Conservation (phyloP, 53 echinoderm and acorn worm species). For the Hippasteria phrygiana region DNA sequence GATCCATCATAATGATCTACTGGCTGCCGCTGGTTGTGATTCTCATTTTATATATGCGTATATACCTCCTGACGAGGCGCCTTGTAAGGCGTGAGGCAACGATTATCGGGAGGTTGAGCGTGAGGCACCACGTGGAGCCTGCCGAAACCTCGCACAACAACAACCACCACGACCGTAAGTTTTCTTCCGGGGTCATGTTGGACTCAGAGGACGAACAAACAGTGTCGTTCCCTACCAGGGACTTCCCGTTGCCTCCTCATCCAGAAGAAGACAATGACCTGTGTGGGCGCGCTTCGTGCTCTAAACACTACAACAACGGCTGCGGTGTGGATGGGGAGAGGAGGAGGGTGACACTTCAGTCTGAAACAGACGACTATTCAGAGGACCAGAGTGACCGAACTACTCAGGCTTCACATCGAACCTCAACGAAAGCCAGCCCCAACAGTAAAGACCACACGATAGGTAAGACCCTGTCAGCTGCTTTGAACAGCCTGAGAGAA, state of each 20-base stretch:
- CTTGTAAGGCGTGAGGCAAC: slow-evolving; percentile 83
- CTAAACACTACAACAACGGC: slow-evolving; percentile 72
- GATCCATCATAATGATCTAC: slow-evolving; percentile 90
- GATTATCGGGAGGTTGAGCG: slow-evolving; percentile 85
- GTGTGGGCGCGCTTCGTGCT: slow-evolving; percentile 48
- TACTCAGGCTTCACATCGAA: slow-evolving; percentile 28
- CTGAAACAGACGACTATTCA: slow-evolving; percentile 42
- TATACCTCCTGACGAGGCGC: slow-evolving; percentile 86
- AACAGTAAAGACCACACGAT: slow-evolving; percentile 86
- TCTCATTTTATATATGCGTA: slow-evolving; percentile 84
- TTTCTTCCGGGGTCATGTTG: slow-evolving; percentile 76
- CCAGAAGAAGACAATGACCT: slow-evolving; percentile 55
- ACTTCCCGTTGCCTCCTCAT: slow-evolving; percentile 42
- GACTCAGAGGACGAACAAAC: slow-evolving; percentile 82
- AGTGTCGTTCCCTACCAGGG: slow-evolving; percentile 60
- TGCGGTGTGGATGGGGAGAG: slow-evolving; percentile 60
- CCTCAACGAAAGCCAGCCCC: slow-evolving; percentile 50
- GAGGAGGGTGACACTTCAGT: slow-evolving; percentile 40
- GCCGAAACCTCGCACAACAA: slow-evolving; percentile 65
- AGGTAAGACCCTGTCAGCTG: slow-evolving; percentile 84
- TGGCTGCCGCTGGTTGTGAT: slow-evolving; percentile 90
- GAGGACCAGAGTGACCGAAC: slow-evolving; percentile 33
- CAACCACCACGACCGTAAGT: slow-evolving; percentile 70
- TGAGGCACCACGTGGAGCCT: slow-evolving; percentile 74
- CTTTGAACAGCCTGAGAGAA: slow-evolving; percentile 82